Evolutionary conservation across 1,140 invertebrate species (phyloP).

Genomic region (Stegodyphus dumicola): DNA sequence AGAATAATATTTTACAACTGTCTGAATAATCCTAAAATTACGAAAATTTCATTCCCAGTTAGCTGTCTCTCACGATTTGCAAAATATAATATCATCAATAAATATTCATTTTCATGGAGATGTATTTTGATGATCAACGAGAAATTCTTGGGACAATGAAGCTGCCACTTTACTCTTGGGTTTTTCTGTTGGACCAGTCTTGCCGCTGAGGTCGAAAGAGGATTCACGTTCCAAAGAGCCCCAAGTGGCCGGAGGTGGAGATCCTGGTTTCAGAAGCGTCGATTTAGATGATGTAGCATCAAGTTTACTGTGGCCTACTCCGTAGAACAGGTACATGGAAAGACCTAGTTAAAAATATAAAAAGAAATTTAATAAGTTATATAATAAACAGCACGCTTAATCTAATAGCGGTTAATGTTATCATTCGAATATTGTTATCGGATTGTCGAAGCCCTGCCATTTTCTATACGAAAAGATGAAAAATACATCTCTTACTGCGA

Average conservation of each 20-base stretch:
- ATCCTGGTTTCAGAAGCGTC: conserved; percentile 30
- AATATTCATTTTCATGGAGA: conserved; percentile 4
- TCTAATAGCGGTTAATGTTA: too few species aligned
- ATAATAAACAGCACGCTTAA: neutral
- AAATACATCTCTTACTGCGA: too few species aligned
- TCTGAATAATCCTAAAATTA: too few species aligned
- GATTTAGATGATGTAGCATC: conserved; percentile 67
- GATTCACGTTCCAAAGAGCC: conserved; percentile 33
- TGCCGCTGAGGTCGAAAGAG: neutral
- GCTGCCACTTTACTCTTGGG: neutral
- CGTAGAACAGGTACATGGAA: conserved; percentile 88
- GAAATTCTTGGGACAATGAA: conserved; percentile 18
- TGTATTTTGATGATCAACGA: conserved; percentile 23
- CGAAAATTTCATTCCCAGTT: too few species aligned
- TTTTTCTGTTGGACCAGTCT: neutral
- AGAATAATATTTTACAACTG: too few species aligned
- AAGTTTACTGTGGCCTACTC: conserved; percentile 88
- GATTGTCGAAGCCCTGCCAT: too few species aligned
- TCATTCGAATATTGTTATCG: too few species aligned
- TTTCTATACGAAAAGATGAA: too few species aligned
- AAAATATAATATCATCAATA: too few species aligned
- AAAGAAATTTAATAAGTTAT: neutral
- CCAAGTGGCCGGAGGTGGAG: conserved; percentile 17
- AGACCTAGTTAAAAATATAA: conserved; percentile 74
- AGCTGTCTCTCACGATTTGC: too few species aligned